Evolutionary conservation across 2,888 invertebrate genomes (phyloP).

Genomic region (Xanthia togata): DNA sequence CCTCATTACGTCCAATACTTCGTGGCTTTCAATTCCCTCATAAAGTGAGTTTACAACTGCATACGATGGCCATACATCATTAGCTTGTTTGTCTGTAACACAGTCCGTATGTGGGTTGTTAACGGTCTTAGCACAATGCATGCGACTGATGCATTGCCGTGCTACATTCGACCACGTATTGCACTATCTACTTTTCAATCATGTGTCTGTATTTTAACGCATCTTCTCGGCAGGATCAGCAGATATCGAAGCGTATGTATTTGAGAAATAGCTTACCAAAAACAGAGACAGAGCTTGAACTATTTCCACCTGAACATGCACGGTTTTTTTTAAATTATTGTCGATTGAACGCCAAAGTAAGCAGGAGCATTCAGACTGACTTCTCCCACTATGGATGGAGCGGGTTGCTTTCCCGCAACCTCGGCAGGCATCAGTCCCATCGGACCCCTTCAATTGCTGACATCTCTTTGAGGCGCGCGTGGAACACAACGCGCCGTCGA

Average conservation of each 20-base stretch:
- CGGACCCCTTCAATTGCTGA: too few species aligned
- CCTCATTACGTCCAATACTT: slow-evolving; percentile 71
- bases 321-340: not conserved
- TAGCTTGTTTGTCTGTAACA: slow-evolving; percentile 80
- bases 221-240: slow-evolving; percentile 17
- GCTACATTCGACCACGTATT: slow-evolving; percentile 77
- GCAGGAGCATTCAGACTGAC: not conserved
- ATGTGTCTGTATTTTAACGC: slow-evolving; percentile 53
- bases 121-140: slow-evolving; percentile 87
- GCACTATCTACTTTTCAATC: slow-evolving; percentile 65
- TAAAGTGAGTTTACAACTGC: slow-evolving; percentile 70
- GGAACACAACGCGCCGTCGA: too few species aligned
- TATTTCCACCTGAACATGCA: not conserved
- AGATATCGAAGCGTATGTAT: not conserved
- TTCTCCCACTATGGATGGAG: too few species aligned
- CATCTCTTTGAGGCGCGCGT: too few species aligned
- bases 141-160: slow-evolving; percentile 81
- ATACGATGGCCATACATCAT: slow-evolving; percentile 80
- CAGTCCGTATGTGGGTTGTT: slow-evolving; percentile 82
- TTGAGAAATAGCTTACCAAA: not conserved
- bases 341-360: not conserved
- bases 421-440: too few species aligned
- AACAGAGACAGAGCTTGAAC: not conserved
- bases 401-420: too few species aligned
- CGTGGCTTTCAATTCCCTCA: slow-evolving; percentile 73